Conservation (phyloP, 2,113 vertebrate species). For the Motacilla alba region DNA sequence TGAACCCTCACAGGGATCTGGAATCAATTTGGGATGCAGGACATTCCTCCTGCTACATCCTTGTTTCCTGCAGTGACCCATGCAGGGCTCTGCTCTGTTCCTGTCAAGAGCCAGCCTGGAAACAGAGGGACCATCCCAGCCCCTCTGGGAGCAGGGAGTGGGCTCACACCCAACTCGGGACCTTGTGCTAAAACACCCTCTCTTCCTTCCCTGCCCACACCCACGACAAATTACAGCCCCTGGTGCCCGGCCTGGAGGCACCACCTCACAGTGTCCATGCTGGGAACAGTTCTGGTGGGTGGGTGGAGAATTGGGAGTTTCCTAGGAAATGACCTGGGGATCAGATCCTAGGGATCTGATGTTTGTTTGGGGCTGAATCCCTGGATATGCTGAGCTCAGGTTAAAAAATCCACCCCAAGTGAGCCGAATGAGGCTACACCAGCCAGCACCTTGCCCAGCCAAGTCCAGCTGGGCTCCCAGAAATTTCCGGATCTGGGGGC, state of each 20-base stretch:
- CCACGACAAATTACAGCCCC: neutral
- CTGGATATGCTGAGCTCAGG: neutral
- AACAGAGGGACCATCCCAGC: neutral
- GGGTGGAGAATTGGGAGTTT: neutral
- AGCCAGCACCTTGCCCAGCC: neutral
- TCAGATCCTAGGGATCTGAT: neutral
- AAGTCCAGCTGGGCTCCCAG: neutral
- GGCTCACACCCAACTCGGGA: accelerated
- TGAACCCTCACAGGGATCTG: neutral
- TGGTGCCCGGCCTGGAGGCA: neutral
- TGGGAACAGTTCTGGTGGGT: neutral
- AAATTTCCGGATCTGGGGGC: neutral
- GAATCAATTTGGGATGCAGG: neutral
- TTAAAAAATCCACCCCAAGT: neutral
- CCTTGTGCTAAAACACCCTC: neutral
- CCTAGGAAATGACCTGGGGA: neutral
- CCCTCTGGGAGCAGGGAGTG: neutral
- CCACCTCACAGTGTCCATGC: neutral
- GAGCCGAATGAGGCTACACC: neutral
- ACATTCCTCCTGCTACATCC: neutral
- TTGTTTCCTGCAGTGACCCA: neutral
- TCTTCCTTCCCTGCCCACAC: neutral
- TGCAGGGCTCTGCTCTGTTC: neutral
- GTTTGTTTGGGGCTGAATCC: neutral
- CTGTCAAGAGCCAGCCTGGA: neutral